Evolutionary conservation across 2,797 vertebrate species (phyloP).

Genomic region (Orestias chungarensis): DNA sequence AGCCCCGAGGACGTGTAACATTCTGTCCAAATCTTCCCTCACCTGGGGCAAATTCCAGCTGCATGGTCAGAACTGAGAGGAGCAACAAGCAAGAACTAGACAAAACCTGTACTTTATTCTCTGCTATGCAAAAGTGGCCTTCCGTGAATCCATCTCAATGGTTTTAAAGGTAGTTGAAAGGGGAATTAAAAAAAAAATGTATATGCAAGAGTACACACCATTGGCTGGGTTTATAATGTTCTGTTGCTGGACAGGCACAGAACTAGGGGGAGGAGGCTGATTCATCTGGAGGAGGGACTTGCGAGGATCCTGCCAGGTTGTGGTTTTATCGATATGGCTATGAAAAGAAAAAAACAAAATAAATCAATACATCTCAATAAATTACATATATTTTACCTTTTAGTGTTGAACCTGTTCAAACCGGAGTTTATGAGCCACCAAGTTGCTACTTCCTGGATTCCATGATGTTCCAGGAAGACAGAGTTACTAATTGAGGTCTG

Average conservation of each 20-base stretch:
- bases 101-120: constrained; percentile 16
- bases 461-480: constrained; percentile 34
- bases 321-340: constrained; percentile 97
- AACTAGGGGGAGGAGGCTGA: constrained; percentile 86
- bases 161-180: not conserved
- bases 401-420: no score
- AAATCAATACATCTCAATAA: not conserved
- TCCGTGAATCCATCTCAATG: not conserved
- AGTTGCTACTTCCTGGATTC: not conserved
- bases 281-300: constrained; percentile 96
- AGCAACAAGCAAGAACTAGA: constrained; percentile 64
- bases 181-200: not conserved
- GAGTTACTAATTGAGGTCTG: constrained; percentile 17
- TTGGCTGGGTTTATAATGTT: constrained; percentile 90
- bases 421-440: not conserved
- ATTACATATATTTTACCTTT: no score
- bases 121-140: constrained; percentile 1
- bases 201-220: constrained; percentile 74
- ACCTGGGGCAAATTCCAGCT: constrained; percentile 71
- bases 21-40: constrained; percentile 65
- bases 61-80: constrained; percentile 44
- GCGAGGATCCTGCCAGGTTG: constrained; percentile 97
- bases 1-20: constrained; percentile 75
- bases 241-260: constrained; percentile 87
- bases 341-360: constrained; percentile 28